These are phyloP conservation scores for Hybognathus amarus DNA, from an alignment of 2,797 vertebrate genomes.

Conservation along the genomic window DNA sequence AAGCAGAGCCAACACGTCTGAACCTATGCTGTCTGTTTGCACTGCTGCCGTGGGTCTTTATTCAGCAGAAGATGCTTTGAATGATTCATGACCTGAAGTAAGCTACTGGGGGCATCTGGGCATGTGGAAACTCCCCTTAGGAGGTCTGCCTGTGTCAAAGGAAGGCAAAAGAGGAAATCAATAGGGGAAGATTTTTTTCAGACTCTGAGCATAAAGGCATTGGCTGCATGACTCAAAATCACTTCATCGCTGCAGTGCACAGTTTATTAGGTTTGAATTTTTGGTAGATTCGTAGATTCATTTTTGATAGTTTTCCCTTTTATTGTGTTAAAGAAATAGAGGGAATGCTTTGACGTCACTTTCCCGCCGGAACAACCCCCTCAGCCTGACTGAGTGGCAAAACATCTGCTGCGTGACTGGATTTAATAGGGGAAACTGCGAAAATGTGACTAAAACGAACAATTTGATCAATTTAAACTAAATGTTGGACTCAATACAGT, in stretches of 20 bases:
- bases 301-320: background rate
- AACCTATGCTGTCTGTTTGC: slow-evolving; percentile 17
- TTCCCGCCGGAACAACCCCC: too few species aligned
- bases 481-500: too few species aligned
- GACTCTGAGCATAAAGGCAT: slow-evolving; percentile 24
- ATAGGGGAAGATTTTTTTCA: slow-evolving; percentile 43
- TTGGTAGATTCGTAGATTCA: background rate
- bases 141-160: slow-evolving; percentile 37
- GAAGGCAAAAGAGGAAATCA: slow-evolving; percentile 38
- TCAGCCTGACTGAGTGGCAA: too few species aligned
- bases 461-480: too few species aligned
- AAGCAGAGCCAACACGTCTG: slow-evolving; percentile 32
- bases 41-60: slow-evolving; percentile 33
- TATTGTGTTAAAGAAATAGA: background rate
- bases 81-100: slow-evolving; percentile 51
- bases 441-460: too few species aligned
- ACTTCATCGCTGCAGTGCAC: background rate
- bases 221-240: background rate
- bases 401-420: too few species aligned
- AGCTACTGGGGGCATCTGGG: slow-evolving; percentile 38
- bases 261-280: background rate
- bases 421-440: too few species aligned
- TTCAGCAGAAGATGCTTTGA: slow-evolving; percentile 50
- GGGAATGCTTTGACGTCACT: too few species aligned
- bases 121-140: slow-evolving; percentile 42